phyloP scores from a whole-genome alignment of 1,140 invertebrate species.

The Drosophila repletoides region DNA sequence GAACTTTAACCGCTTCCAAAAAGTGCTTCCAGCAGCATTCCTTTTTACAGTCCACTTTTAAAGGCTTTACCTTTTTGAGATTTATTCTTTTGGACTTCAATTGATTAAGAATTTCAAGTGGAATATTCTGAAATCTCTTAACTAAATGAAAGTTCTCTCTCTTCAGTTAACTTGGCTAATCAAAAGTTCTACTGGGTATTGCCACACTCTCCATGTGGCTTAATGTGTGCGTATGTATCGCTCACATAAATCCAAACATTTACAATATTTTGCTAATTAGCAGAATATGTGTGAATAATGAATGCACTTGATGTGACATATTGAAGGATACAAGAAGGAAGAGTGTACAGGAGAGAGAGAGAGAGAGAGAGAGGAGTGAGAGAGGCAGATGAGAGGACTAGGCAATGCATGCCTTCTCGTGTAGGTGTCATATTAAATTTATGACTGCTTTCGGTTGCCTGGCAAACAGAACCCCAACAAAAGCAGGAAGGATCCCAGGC shows the following conservation, averaged over 20 bases:
- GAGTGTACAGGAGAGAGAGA: slow-evolving; percentile 16
- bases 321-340: neutral
- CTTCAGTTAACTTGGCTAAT: too few species aligned
- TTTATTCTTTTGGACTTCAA: too few species aligned
- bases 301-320: slow-evolving; percentile 47
- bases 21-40: too few species aligned
- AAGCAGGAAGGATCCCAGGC: neutral
- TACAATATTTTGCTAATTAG: slow-evolving; percentile 81
- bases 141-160: too few species aligned
- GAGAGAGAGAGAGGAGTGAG: neutral
- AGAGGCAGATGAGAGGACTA: neutral
- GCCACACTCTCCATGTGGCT: neutral
- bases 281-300: slow-evolving; percentile 79
- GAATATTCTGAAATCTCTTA: too few species aligned
- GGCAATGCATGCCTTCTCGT: slow-evolving; percentile 13
- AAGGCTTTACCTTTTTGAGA: too few species aligned
- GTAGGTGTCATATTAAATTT: slow-evolving; percentile 76
- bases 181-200: too few species aligned
- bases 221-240: slow-evolving; percentile 13
- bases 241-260: slow-evolving; percentile 75
- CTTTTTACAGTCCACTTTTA: too few species aligned
- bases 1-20: too few species aligned
- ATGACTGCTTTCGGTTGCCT: slow-evolving; percentile 43
- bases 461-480: slow-evolving; percentile 35
- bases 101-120: too few species aligned